Percentiles rank a stretch among this genome's conserved stretches.
Conservation (phyloP, 30 jellyfish, hydroid and myxozoan genomes). For the Pelagia noctiluca region DNA sequence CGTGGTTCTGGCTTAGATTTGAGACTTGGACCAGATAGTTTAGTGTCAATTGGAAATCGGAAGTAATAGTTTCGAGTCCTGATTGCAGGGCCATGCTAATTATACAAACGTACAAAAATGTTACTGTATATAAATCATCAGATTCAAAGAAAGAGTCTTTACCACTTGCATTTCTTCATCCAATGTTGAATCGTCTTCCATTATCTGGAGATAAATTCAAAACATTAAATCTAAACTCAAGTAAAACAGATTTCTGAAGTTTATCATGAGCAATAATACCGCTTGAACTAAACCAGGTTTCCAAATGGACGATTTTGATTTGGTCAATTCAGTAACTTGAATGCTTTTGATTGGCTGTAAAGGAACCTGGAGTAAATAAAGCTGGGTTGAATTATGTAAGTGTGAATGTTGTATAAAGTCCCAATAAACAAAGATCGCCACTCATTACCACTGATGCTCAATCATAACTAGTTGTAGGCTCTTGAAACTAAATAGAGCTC, state of each 20-base stretch:
- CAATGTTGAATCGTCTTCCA: background rate
- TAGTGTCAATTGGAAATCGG: too few species aligned
- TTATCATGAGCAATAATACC: background rate
- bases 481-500: background rate
- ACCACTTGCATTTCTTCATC: conserved; percentile 9
- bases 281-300: background rate
- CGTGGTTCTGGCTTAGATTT: too few species aligned
- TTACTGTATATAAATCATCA: conserved; percentile 6
- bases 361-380: too few species aligned
- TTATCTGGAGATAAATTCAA: background rate
- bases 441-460: too few species aligned
- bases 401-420: background rate
- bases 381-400: background rate
- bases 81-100: too few species aligned
- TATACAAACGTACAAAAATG: too few species aligned
- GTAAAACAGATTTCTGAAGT: background rate
- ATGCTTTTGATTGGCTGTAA: too few species aligned
- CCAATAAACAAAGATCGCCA: too few species aligned
- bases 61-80: too few species aligned
- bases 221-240: background rate
- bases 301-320: background rate
- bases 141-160: too few species aligned
- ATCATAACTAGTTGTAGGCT: background rate
- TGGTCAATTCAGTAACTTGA: background rate
- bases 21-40: too few species aligned